Conservation (phyloP, 2,888 invertebrate species). For the Meiosimyza decipiens region DNA sequence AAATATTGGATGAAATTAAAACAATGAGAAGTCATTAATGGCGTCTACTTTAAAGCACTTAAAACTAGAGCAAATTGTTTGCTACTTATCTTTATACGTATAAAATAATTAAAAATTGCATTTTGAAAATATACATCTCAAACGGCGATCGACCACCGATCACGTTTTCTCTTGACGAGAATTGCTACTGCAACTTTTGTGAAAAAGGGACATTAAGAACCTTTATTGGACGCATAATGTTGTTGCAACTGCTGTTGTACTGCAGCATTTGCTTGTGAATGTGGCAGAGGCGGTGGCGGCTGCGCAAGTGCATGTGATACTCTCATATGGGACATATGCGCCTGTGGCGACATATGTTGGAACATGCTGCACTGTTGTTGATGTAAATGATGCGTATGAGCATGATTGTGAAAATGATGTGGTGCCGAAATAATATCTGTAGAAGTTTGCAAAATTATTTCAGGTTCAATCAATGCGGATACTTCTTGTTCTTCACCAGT, state of each 20-base stretch:
- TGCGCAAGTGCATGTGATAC: conserved; percentile 46
- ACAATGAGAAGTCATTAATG: conserved; percentile 20
- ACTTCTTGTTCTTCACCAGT: conserved; percentile 56
- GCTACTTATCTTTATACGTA: conserved; percentile 9
- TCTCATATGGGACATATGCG: conserved; percentile 62
- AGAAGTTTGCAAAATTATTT: conserved; percentile 61
- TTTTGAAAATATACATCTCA: conserved; percentile 17
- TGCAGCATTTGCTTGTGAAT: conserved; percentile 34
- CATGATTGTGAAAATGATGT: conserved; percentile 56
- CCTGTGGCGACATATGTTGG: conserved; percentile 62
- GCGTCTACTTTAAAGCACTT: conserved; percentile 32
- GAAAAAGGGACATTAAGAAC: conserved; percentile 38
- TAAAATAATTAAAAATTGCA: conserved; percentile 30
- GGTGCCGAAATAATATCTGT: conserved; percentile 57
- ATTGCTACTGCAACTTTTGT: conserved; percentile 30
- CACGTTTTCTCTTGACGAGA: background rate
- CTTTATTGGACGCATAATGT: conserved; percentile 43
- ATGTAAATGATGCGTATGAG: conserved; percentile 51
- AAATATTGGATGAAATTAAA: background rate
- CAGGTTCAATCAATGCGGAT: conserved; percentile 57
- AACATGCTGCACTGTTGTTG: conserved; percentile 62
- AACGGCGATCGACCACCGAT: background rate
- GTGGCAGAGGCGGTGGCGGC: conserved; percentile 52
- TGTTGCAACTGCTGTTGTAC: conserved; percentile 47
- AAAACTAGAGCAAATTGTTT: conserved; percentile 21